Percentiles rank a stretch among this genome's conserved stretches.
These are phyloP conservation scores for Muscicapa comitata DNA, from an alignment of 2,797 vertebrate genomes.

Conservation along the genomic window DNA sequence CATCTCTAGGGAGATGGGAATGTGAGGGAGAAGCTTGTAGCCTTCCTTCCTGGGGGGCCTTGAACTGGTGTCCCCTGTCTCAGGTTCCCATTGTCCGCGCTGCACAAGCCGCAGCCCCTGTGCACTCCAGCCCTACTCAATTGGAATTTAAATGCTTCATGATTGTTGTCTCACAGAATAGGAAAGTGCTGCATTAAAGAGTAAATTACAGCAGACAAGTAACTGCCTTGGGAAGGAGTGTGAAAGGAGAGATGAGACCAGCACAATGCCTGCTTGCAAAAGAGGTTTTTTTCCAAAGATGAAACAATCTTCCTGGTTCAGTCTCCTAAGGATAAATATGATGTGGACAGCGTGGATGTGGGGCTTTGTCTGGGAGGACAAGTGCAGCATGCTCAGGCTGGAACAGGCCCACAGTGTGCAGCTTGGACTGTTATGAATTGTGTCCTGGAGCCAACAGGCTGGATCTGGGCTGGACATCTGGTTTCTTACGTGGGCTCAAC, in stretches of 20 bases:
- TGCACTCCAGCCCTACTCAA: constrained; percentile 71
- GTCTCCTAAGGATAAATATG: background rate
- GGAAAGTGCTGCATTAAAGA: constrained; percentile 68
- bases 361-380: background rate
- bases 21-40: constrained; percentile 70
- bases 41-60: constrained; percentile 70
- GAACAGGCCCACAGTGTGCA: background rate
- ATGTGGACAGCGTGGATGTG: fast-evolving
- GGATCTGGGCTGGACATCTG: background rate
- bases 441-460: background rate
- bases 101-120: constrained; percentile 56
- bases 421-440: background rate
- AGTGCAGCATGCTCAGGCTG: background rate
- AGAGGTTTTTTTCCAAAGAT: constrained; percentile 16
- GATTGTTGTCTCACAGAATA: constrained; percentile 73
- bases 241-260: constrained; percentile 63
- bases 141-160: constrained; percentile 77
- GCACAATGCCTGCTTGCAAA: constrained; percentile 37
- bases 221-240: constrained; percentile 60
- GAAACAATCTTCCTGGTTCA: constrained; percentile 33
- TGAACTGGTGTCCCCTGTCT: constrained; percentile 72
- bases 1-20: constrained; percentile 77
- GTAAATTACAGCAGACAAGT: constrained; percentile 71
- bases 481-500: background rate
- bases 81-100: constrained; percentile 64